phyloP scores from a whole-genome alignment of 2,113 vertebrate species.

The Zapornia atra region DNA sequence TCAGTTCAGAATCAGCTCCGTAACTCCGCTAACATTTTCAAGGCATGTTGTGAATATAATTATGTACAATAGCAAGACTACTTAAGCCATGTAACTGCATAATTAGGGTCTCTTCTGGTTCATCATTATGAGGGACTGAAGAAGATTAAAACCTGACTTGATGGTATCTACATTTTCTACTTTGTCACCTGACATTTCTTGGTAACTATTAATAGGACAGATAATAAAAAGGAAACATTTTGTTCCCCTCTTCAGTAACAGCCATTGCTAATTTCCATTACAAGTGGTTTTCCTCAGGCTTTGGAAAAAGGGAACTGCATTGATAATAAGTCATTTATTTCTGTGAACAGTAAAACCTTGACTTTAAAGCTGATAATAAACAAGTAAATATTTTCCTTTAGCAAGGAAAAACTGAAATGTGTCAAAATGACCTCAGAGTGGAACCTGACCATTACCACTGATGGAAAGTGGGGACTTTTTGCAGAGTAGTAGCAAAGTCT shows the following conservation, averaged over 20 bases:
- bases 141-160: conserved; percentile 11
- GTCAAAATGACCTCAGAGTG: background rate
- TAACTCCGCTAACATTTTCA: background rate
- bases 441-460: conserved; percentile 1
- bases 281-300: conserved; percentile 46
- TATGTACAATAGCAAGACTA: background rate
- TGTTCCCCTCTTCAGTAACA: conserved; percentile 24
- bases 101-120: conserved; percentile 43
- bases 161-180: conserved; percentile 19
- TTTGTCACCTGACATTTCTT: conserved; percentile 27
- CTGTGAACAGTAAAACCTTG: conserved; percentile 18
- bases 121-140: background rate
- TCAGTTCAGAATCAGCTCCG: background rate
- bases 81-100: conserved; percentile 23
- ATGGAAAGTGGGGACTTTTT: background rate
- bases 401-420: background rate
- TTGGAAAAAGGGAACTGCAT: conserved; percentile 44
- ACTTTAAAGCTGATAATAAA: conserved; percentile 12
- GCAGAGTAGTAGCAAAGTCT: background rate
- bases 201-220: conserved; percentile 50
- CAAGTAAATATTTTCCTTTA: conserved; percentile 37
- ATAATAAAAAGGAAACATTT: conserved; percentile 53
- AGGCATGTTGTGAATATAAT: conserved; percentile 31
- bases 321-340: conserved; percentile 53
- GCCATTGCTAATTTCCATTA: conserved; percentile 51